Evolutionary conservation across 2,113 vertebrate genomes (phyloP), one percentile per base, ranked within the genome.

Genomic region (Amphiprion ocellaris): DNA sequence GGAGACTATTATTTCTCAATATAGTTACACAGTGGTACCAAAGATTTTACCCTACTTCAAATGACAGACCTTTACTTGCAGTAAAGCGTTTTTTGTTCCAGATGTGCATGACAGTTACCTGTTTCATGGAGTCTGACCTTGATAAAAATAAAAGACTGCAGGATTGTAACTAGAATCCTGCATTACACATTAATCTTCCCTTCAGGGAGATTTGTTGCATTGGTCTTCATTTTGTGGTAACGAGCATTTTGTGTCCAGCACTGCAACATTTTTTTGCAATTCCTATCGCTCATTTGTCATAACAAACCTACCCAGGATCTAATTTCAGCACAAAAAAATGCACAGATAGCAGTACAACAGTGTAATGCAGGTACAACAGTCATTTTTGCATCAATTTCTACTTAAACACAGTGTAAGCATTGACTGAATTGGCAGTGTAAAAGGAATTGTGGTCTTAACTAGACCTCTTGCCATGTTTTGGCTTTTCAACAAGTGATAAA

Each of bases 301-400:
- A 76, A 39, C 37, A 75, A 67, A 61, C 33, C 17, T 10, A 8
- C 68, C 79, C 62, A 72, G 59, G 58, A 72, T 83, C 59, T 73
- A 14, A 86, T 80, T 84, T 81, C 26, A 68, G 67, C 62, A 60
- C 16, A 64, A 73, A 53, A 24, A n/a, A 6, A 52, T 52, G 39
- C 59, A 65, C 56, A 74, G 47, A 77, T 54, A 66, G 46, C 63
- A 41, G 15, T 21, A 16, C 54, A 39, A 62, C 63, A 74, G 72
- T 28, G 37, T 15, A n/a, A 76, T 46, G 68, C 19, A 14, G 10
- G 33, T 59, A 65, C 14, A 54, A 4, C 19, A 30, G 1, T 2
- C 2, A 53, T 10, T 19, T 74, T 67, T 70, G 58, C 62, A 37
- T 28, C 4, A 19, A 24, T 54, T 81, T 49, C 11, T 30, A 54